Conservation (phyloP, 92 coral and sea anemone species). For the Pocillopora grandis region DNA sequence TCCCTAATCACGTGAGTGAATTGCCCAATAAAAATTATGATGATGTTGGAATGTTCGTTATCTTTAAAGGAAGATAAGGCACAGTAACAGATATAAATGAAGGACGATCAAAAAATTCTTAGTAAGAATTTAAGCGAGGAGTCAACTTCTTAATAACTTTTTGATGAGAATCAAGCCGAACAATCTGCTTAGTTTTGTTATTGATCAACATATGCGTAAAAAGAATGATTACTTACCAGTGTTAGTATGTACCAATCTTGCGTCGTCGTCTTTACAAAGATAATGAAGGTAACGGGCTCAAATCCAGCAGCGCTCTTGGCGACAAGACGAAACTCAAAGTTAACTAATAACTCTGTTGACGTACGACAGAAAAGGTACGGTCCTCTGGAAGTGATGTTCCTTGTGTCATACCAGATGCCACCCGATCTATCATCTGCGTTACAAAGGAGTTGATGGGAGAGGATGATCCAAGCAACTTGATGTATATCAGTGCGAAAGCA, state of each 20-base stretch:
- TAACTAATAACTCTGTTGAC: constrained; percentile 1
- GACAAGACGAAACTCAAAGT: constrained; percentile 24
- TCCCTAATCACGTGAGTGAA: too few species aligned
- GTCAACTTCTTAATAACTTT: too few species aligned
- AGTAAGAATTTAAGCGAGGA: too few species aligned
- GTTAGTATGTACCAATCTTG: neutral
- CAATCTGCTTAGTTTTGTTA: too few species aligned
- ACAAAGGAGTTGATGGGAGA: neutral
- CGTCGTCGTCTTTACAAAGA: neutral
- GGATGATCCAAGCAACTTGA: neutral
- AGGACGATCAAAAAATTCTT: too few species aligned
- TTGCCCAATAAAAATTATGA: too few species aligned
- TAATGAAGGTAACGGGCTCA: constrained; percentile 44
- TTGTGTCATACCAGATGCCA: constrained; percentile 37
- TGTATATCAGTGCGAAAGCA: too few species aligned
- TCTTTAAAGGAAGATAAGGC: too few species aligned
- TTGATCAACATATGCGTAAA: neutral
- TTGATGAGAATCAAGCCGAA: too few species aligned
- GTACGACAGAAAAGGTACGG: constrained; percentile 57
- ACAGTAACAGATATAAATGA: too few species aligned
- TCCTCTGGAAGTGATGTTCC: constrained; percentile 9
- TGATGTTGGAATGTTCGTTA: too few species aligned
- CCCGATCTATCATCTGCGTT: constrained; percentile 1
- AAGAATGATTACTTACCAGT: constrained; percentile 22
- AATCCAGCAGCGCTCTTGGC: neutral